Conservation (phyloP, 2,888 invertebrate species). For the Meliscaeva auricollis region DNA sequence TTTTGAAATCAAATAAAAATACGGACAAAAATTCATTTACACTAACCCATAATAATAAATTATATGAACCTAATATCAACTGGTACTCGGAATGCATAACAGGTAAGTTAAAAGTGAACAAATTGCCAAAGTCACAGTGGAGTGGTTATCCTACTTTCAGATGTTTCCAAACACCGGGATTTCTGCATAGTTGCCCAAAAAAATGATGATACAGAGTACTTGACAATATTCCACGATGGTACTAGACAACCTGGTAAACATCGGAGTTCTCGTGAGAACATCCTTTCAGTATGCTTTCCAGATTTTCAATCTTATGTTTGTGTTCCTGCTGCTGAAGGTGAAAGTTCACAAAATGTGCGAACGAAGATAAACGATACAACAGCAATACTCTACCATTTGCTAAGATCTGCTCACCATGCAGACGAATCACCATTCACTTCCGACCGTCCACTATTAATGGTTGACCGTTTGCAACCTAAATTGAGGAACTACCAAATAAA, state of each 20-base stretch:
- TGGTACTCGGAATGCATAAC: slow-evolving; percentile 28
- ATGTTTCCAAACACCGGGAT: slow-evolving; percentile 49
- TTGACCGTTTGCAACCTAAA: slow-evolving; percentile 83
- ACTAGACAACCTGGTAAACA: slow-evolving; percentile 10
- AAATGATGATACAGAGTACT: slow-evolving; percentile 46
- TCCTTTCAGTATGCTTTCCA: slow-evolving; percentile 57
- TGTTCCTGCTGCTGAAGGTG: not conserved
- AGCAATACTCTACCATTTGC: slow-evolving; percentile 79
- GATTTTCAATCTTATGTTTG: not conserved
- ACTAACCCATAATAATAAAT: slow-evolving; percentile 47
- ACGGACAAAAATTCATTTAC: not conserved
- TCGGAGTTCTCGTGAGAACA: slow-evolving; percentile 15
- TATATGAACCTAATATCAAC: slow-evolving; percentile 28
- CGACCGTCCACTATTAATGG: slow-evolving; percentile 79
- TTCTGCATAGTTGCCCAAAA: slow-evolving; percentile 60
- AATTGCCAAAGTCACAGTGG: too few relatives aligned
- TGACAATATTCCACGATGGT: slow-evolving; percentile 64
- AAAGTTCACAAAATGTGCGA: not conserved
- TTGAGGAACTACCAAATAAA: slow-evolving; percentile 88
- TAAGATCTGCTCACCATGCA: slow-evolving; percentile 77
- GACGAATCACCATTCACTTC: slow-evolving; percentile 59
- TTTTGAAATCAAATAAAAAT: slow-evolving; percentile 35
- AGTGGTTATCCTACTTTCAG: slow-evolving; percentile 14
- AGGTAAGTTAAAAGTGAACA: slow-evolving; percentile 29
- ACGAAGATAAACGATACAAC: slow-evolving; percentile 80